Conservation (phyloP, 2,888 invertebrate genomes). For the Drosophila hamatofila region DNA sequence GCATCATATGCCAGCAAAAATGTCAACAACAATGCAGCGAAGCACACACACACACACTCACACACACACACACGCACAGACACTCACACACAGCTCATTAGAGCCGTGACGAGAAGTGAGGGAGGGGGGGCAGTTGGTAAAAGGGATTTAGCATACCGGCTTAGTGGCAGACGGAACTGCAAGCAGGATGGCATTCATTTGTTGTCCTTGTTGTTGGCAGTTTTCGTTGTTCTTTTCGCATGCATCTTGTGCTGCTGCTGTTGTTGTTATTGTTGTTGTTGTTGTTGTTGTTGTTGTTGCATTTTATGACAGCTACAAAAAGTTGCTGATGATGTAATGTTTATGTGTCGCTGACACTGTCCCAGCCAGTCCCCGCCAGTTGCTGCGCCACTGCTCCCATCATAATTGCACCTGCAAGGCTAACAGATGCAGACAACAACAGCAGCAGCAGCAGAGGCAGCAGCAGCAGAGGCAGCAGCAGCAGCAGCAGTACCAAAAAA, state of each 20-base stretch:
- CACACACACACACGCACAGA: conserved; percentile 27
- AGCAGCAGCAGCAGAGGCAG: conserved; percentile 24
- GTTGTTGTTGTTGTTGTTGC: conserved; percentile 41
- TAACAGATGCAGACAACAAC: conserved; percentile 70
- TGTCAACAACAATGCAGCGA: conserved; percentile 76
- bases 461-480: conserved; percentile 28
- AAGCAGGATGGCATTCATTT: conserved; percentile 76
- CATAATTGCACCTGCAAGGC: conserved; percentile 80
- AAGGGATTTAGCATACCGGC: conserved; percentile 73
- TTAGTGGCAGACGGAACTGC: conserved; percentile 77
- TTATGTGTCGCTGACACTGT: conserved; percentile 78
- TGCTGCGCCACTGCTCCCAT: conserved; percentile 23
- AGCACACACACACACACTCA: conserved; percentile 10
- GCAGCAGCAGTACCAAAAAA: conserved; percentile 48
- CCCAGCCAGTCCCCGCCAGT: conserved; percentile 27
- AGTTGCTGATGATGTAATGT: conserved; percentile 79
- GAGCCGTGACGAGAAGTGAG: conserved; percentile 59
- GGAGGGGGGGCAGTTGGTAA: conserved; percentile 5
- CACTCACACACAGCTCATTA: conserved; percentile 63
- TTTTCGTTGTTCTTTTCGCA: conserved; percentile 52
- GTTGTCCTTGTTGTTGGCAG: conserved; percentile 54
- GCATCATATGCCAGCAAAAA: conserved; percentile 81
- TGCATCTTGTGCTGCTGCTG: conserved; percentile 49
- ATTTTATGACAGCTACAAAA: conserved; percentile 76
- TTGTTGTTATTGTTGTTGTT: background rate